Conservation (phyloP, 2,113 vertebrate genomes). For the Mirounga angustirostris region DNA sequence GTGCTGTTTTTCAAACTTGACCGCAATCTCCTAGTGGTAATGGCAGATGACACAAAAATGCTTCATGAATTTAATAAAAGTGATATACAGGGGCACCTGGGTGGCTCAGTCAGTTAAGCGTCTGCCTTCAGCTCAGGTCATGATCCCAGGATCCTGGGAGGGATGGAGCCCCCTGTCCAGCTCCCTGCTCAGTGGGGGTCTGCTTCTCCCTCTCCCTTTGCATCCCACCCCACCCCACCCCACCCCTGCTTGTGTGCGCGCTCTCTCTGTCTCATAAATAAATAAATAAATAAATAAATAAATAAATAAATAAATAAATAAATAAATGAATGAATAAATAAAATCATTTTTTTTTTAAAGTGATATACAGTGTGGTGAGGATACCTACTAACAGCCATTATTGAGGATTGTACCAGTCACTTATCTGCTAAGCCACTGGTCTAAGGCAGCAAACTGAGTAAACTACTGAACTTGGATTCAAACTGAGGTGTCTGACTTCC, state of each 20-base stretch:
- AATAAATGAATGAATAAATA: too few relatives aligned
- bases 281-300: background rate
- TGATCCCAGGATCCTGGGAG: background rate
- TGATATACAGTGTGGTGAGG: background rate
- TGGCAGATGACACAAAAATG: background rate
- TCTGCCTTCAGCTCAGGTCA: background rate
- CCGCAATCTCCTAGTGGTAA: background rate
- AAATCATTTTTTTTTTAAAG: background rate
- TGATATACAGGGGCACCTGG: background rate
- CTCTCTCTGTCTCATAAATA: background rate
- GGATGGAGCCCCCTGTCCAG: background rate
- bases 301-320: background rate
- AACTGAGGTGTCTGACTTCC: background rate
- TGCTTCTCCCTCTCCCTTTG: background rate
- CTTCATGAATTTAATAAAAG: background rate
- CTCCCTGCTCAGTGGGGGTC: background rate
- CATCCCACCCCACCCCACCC: background rate
- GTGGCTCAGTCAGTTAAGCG: background rate
- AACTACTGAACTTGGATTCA: background rate
- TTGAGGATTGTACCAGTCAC: background rate
- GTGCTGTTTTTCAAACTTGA: background rate
- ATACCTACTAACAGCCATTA: background rate
- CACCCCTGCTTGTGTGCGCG: too few relatives aligned
- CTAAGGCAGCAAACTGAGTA: background rate
- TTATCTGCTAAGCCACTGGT: background rate